Conservation (phyloP, 35 echinoderm and acorn worm species). For the Ophiothrix spiculata region DNA sequence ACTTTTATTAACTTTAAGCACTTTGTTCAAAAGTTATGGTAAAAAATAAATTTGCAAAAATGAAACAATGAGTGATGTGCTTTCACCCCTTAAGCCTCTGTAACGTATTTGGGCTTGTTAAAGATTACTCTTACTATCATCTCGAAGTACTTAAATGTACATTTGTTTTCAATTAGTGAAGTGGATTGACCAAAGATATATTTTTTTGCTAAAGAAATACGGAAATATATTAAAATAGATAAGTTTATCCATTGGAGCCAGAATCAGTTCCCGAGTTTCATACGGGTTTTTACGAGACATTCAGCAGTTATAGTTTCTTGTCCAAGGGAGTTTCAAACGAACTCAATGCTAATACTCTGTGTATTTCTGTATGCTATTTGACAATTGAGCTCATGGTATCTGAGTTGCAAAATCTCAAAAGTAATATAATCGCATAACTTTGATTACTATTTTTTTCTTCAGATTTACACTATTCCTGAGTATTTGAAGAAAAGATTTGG, state of each 20-base stretch:
- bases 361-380: not conserved
- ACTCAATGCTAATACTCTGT: not conserved
- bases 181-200: too few relatives aligned
- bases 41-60: too few relatives aligned
- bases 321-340: too few relatives aligned
- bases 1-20: too few relatives aligned
- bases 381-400: not conserved
- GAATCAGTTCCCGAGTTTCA: not conserved
- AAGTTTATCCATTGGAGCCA: too few relatives aligned
- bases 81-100: too few relatives aligned
- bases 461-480: constrained; percentile 61
- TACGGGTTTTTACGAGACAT: not conserved
- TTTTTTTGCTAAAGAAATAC: too few relatives aligned
- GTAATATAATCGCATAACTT: not conserved
- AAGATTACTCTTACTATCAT: not conserved
- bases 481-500: constrained; percentile 74
- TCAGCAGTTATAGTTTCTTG: not conserved
- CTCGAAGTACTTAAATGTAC: not conserved
- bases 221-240: too few relatives aligned
- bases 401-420: not conserved
- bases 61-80: too few relatives aligned
- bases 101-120: not conserved
- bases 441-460: not conserved
- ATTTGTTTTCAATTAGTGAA: not conserved
- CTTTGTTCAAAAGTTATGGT: too few relatives aligned